Conservation (phyloP, 2,113 vertebrate species). For the Acanthisitta chloris region DNA sequence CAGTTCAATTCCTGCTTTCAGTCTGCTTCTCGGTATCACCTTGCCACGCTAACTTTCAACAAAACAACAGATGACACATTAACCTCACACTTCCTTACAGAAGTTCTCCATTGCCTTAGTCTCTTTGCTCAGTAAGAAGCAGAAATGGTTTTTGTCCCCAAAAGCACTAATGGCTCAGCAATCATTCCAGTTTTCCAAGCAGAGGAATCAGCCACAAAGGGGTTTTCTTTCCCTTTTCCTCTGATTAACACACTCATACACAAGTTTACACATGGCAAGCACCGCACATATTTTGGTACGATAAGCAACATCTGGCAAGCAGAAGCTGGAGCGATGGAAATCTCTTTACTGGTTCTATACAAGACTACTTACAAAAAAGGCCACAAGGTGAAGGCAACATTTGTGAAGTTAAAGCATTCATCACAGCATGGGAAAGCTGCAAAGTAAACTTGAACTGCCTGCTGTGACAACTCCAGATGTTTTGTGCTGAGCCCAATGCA, state of each 20-base stretch:
- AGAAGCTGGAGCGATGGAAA: neutral
- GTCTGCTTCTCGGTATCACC: no score
- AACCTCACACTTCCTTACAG: neutral
- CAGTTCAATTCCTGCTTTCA: no score
- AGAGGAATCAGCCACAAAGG: neutral
- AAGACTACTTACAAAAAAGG: neutral
- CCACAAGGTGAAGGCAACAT: neutral
- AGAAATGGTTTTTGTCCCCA: neutral
- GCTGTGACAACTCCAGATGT: neutral
- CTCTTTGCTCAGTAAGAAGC: neutral
- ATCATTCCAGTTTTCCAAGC: conserved; percentile 1
- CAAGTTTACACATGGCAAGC: neutral
- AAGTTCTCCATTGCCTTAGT: neutral
- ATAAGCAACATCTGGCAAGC: neutral
- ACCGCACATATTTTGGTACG: neutral
- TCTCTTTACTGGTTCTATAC: neutral
- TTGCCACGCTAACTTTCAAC: neutral
- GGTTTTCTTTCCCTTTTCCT: neutral
- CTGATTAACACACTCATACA: neutral
- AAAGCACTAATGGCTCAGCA: neutral
- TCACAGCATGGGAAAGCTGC: neutral
- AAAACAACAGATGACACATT: neutral
- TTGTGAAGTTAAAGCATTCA: neutral
- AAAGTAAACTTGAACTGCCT: neutral
- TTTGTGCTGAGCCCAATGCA: neutral